These are phyloP conservation scores for Rousettus madagascariensis DNA, from an alignment of 2,797 vertebrate species.

Conservation along the genomic window DNA sequence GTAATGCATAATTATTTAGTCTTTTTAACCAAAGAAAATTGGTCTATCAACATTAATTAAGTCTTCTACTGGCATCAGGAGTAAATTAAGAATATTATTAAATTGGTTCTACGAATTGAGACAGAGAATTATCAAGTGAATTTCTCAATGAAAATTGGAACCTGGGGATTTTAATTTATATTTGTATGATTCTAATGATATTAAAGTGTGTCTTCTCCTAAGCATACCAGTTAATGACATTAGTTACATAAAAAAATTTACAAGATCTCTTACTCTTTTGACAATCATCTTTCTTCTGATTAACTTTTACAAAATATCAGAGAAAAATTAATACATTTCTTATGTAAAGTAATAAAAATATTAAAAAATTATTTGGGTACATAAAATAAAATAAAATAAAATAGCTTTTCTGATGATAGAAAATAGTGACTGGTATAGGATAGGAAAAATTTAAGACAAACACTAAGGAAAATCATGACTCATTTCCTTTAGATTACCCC, in stretches of 20 bases:
- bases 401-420: neutral
- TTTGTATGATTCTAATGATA: conserved; percentile 57
- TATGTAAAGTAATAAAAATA: conserved; percentile 26
- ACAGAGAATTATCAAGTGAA: conserved; percentile 59
- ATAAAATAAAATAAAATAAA: neutral
- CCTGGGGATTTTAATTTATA: conserved; percentile 70
- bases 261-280: neutral
- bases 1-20: conserved; percentile 60
- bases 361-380: conserved; percentile 15
- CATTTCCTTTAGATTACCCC: neutral
- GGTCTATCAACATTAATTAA: conserved; percentile 72
- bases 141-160: conserved; percentile 62
- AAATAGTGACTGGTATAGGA: neutral
- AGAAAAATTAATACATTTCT: conserved; percentile 38
- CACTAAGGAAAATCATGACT: neutral
- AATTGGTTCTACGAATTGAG: conserved; percentile 55
- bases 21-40: conserved; percentile 54
- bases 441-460: neutral
- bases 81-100: conserved; percentile 72
- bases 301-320: conserved; percentile 42
- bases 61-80: conserved; percentile 58
- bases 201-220: conserved; percentile 43
- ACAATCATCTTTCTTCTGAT: neutral
- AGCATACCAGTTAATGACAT: neutral
- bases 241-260: neutral